phyloP scores from a whole-genome alignment of 2,113 vertebrate genomes.

The Uria lomvia region DNA sequence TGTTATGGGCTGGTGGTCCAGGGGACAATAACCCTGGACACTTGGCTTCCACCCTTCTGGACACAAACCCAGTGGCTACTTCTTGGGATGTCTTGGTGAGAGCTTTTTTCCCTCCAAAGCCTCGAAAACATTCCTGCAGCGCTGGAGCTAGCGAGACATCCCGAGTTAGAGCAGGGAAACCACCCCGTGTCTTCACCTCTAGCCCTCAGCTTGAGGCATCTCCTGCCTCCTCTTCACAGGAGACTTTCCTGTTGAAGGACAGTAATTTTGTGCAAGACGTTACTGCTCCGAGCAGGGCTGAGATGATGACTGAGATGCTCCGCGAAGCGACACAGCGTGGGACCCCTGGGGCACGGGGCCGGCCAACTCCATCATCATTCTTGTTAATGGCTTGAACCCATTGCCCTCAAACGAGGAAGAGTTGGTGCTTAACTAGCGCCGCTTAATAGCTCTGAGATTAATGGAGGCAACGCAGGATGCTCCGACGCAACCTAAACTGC shows the following conservation, averaged over 20 bases:
- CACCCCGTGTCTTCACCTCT: fast-evolving
- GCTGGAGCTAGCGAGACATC: background rate
- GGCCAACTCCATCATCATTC: background rate
- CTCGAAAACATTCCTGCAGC: background rate
- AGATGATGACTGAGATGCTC: background rate
- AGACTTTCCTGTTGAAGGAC: background rate
- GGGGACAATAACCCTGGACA: background rate
- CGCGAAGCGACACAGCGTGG: fast-evolving
- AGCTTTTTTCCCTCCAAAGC: background rate
- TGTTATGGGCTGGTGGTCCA: background rate
- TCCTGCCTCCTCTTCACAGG: background rate
- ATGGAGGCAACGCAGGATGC: background rate
- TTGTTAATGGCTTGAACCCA: background rate
- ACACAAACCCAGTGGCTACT: background rate
- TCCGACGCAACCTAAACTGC: background rate
- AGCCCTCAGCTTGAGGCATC: background rate
- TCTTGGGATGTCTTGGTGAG: background rate
- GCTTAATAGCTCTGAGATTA: background rate
- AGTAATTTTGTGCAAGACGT: background rate
- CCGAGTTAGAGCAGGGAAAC: background rate
- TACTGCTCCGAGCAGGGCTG: background rate
- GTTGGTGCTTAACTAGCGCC: background rate
- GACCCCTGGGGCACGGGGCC: background rate
- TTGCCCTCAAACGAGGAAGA: background rate
- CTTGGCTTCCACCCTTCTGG: background rate